phyloP scores from a whole-genome alignment of 2,113 vertebrate species.

The Pogonocichla stellata region DNA sequence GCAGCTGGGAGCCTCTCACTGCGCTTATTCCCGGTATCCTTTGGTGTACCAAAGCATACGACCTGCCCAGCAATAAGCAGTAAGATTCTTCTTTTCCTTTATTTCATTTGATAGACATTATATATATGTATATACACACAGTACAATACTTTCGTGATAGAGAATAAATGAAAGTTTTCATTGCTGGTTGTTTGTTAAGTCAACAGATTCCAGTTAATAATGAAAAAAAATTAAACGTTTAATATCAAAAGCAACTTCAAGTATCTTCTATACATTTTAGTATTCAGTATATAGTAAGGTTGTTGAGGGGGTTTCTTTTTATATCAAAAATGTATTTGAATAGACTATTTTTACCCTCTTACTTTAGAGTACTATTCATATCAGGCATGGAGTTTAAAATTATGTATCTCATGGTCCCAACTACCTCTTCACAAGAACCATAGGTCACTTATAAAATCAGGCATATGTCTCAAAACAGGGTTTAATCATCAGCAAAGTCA shows the following conservation, averaged over 20 bases:
- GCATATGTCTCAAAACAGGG: constrained; percentile 27
- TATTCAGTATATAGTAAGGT: constrained; percentile 45
- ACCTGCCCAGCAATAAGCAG: neutral
- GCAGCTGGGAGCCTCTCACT: neutral
- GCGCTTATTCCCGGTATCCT: neutral
- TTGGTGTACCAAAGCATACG: neutral
- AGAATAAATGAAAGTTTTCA: constrained; percentile 42
- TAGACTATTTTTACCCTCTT: constrained; percentile 42
- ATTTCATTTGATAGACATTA: constrained; percentile 57
- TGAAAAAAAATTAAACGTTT: constrained; percentile 56
- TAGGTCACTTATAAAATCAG: constrained; percentile 44
- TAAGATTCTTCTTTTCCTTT: constrained; percentile 35
- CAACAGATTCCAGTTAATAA: constrained; percentile 36
- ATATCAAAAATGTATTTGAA: constrained; percentile 60
- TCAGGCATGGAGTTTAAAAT: constrained; percentile 38
- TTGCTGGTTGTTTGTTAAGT: constrained; percentile 29
- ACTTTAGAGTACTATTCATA: constrained; percentile 31
- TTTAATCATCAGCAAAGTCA: constrained; percentile 22
- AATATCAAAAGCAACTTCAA: constrained; percentile 59
- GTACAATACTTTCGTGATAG: constrained; percentile 54
- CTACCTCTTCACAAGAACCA: constrained; percentile 37
- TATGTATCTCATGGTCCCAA: neutral
- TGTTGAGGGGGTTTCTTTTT: neutral
- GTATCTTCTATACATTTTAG: constrained; percentile 26
- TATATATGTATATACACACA: constrained; percentile 58